Conservation (phyloP, 2,888 invertebrate species). For the Eupithecia tripunctaria region DNA sequence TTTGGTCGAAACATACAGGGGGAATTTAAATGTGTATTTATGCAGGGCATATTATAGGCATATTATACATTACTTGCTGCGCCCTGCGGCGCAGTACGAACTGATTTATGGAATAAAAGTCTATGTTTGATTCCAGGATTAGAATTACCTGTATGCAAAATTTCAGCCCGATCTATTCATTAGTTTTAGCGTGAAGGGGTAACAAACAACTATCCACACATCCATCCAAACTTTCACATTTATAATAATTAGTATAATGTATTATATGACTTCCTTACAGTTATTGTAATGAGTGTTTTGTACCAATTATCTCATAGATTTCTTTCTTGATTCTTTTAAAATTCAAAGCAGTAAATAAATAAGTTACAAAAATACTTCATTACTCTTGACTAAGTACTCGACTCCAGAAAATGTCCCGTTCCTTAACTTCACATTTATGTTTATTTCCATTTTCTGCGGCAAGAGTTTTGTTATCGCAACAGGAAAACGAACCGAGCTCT, state of each 20-base stretch:
- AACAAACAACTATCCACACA: too few relatives aligned
- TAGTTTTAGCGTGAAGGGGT: too few relatives aligned
- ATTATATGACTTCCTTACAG: background rate
- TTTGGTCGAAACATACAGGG: background rate
- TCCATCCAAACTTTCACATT: too few relatives aligned
- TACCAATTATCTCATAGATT: background rate
- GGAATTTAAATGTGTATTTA: background rate
- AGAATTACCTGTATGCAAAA: too few relatives aligned
- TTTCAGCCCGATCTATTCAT: too few relatives aligned
- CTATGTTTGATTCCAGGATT: too few relatives aligned
- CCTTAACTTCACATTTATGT: slow-evolving; percentile 3
- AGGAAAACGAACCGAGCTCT: slow-evolving; percentile 16
- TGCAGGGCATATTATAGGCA: too few relatives aligned
- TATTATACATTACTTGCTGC: too few relatives aligned
- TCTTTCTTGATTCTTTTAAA: background rate
- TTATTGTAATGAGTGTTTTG: background rate
- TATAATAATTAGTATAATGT: too few relatives aligned
- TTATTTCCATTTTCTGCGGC: background rate
- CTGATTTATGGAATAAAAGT: too few relatives aligned
- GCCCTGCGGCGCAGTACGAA: too few relatives aligned
- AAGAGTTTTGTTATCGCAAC: slow-evolving; percentile 9
- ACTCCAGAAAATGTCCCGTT: background rate
- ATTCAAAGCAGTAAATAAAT: background rate
- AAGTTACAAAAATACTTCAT: background rate
- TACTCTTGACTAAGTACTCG: background rate